Conservation (phyloP, 2,888 invertebrate genomes). For the Dione vanillae region DNA sequence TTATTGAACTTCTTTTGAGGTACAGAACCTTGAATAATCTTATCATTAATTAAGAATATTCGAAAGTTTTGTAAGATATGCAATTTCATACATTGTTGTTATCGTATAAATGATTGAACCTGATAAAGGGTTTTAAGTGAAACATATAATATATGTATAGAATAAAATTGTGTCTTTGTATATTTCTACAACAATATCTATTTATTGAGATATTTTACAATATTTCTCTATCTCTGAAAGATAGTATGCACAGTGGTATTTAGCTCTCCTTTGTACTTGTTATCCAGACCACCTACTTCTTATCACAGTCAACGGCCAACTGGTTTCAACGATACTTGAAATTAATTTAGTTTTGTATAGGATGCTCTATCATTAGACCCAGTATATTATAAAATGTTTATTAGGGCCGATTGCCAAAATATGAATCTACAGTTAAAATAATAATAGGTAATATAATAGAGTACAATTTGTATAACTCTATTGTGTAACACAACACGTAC, state of each 20-base stretch:
- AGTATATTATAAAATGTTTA: too few relatives aligned
- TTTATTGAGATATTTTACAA: background rate
- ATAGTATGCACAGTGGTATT: background rate
- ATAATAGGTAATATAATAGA: background rate
- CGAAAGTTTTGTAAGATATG: too few relatives aligned
- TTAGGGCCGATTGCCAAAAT: too few relatives aligned
- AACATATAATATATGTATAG: background rate
- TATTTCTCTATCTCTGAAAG: background rate
- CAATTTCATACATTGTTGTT: conserved; percentile 2
- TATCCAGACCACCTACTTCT: background rate
- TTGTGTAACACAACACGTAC: background rate
- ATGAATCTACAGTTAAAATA: too few relatives aligned
- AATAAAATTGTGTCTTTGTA: background rate
- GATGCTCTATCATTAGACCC: background rate
- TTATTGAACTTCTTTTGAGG: too few relatives aligned
- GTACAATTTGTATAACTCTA: background rate
- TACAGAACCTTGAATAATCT: background rate
- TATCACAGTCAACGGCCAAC: background rate
- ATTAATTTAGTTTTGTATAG: background rate
- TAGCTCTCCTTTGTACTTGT: background rate
- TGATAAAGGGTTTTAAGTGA: background rate
- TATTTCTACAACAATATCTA: background rate
- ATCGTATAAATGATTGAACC: conserved; percentile 6
- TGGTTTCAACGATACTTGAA: background rate
- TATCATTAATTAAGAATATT: background rate